Base-by-base conservation (phyloP, 2,113 vertebrate species). In the Arvicanthis niloticus region DNA sequence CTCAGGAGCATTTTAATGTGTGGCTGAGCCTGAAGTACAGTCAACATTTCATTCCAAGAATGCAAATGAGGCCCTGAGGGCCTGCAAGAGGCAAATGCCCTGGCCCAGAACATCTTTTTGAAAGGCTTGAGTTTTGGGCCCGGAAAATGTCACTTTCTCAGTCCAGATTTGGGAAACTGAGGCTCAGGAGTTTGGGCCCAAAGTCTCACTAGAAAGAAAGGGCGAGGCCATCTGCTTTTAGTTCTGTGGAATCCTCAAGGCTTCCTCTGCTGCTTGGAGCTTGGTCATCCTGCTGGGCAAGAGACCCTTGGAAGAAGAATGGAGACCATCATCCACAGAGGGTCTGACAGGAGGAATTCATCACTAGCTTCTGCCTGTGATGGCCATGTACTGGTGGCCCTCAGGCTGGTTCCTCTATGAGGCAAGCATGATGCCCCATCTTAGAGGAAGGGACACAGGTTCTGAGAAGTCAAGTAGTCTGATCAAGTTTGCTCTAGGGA, bases 1-100 rank as follows among this genome's bases (percentile, higher is more conserved):
- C 67, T 16, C 82, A 37, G 29, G 94, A 97, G 96, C 96, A 96
- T 97, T 98, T 97, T 58, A 96, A 91, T 96, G 93, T 76, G 67
- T 9, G 16, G 42, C 67, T 84, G 91, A 96, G 93, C 75, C 17
- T 80, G 91, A 98, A 97, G 67, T 75, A 92, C 90, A 89, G 82
- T 86, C 95, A 81, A 96, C 98, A 97, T 15, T 95, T 97, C 88
- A 87, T 92, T 98, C 96, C 95, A 97, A 77, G 2, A 1, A 91
- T 93, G 81, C 92, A 97, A 89, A 97, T 94, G 78, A 96, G 12
- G n/a, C 88, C 96, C 93, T 1, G 67, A 94, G 85, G 56, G 93
- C 96, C 93, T 58, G 68, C 10, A 95, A 97, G 96, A 65, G 24
- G 73, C 72, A 26, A 68, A 37, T 21, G 31, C 29, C 67, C 68